phyloP scores from a whole-genome alignment of 2,797 vertebrate species.

The Threskiornis aethiopicus region DNA sequence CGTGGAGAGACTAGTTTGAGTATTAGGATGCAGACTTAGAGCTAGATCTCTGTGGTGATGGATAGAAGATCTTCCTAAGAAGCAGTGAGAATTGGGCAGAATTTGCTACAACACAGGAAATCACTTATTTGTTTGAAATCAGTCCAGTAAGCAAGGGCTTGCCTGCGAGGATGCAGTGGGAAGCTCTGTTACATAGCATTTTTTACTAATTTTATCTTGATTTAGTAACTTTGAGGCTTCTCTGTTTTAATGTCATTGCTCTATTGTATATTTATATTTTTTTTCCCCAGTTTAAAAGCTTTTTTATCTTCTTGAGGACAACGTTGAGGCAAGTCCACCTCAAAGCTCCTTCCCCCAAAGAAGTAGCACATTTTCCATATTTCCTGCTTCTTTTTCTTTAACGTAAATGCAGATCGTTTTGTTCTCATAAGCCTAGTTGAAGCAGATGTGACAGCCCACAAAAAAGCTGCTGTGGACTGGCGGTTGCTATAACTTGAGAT shows the following conservation, averaged over 20 bases:
- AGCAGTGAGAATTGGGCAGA: not conserved
- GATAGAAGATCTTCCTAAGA: not conserved
- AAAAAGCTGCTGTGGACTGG: not conserved
- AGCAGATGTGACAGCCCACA: not conserved
- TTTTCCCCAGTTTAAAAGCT: not conserved
- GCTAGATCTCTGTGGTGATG: not conserved
- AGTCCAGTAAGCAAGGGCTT: not conserved
- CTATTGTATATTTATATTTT: not conserved
- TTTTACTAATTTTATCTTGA: not conserved
- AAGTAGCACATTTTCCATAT: not conserved
- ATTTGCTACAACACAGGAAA: not conserved
- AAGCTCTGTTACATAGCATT: not conserved
- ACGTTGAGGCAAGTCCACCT: not conserved
- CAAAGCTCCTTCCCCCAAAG: not conserved
- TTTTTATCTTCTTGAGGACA: not conserved
- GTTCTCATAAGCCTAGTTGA: not conserved
- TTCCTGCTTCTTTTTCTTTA: not conserved
- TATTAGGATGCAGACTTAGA: not conserved
- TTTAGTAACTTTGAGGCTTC: not conserved
- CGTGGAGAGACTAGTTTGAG: not conserved
- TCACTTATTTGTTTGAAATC: not conserved
- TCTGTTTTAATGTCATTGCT: not conserved
- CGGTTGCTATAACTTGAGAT: not conserved
- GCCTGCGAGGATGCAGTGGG: not conserved
- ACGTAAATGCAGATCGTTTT: not conserved